Base-by-base conservation (phyloP, 2,797 vertebrate species). In the Rhodeus uyekii region DNA sequence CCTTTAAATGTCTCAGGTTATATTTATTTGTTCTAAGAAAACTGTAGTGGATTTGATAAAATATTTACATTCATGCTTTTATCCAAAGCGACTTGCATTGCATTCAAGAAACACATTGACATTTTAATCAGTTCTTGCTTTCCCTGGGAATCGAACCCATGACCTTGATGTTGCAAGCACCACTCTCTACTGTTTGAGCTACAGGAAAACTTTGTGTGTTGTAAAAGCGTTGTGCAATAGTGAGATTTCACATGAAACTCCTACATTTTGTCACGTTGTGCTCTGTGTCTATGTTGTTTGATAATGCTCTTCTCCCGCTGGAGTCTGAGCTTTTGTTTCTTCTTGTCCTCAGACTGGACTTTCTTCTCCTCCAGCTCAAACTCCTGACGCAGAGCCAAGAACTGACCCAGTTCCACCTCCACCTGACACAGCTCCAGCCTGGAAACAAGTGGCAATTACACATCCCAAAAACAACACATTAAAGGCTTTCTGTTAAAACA, bases 351-450 rank as follows among this genome's bases (percentile, higher is more conserved):
- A 61, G 27, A 78, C 36, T 91, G 87, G 19, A 93, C 87, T 48
- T 89, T 84, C 81, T 86, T 88, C 78, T 94, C 94, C 19, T 94
- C 92, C 73, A 89, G 84, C 29, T 84, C 81, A 76, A 94, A 74
- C 67, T 90, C 86, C 73, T 91, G 89, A 38, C 39, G 87, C 18
- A 95, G 82, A 0, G 8, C 80, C 19, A 91, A 76, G 0, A 94
- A 89, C 83, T 87, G 95, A 80, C 92, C 91, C 83, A 94, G 91
- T 38, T 95, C 91, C 10, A 94, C 87, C 85, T 96, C 94, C 53
- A 94, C 82, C 84, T 94, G 89, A 92, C 91, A 96, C 89, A 95
- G 83, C 86, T 95, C 87, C 87, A 91, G 74, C 79, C 94, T 95
- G 85, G 3, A 78, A 5, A 42, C 22, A 73, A 48, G 3, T 76